Base-by-base conservation (phyloP, 2,888 invertebrate species). In the Phengaris alcon region DNA sequence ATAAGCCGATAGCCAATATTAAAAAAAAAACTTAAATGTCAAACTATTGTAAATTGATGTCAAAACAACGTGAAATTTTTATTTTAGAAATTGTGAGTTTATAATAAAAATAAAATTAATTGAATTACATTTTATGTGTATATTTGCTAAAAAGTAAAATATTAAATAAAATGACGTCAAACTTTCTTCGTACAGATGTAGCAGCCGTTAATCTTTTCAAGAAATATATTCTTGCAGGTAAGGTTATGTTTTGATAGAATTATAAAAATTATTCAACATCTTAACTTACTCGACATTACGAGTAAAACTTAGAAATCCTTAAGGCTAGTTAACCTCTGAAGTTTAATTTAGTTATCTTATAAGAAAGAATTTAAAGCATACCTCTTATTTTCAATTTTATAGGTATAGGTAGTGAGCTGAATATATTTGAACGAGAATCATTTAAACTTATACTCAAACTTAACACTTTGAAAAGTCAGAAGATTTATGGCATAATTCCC, bases 401-500 rank as follows among this genome's bases (percentile, higher is more conserved):
- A 95, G 95, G 95, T n/a, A 91, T 94, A 79, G 95, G 95, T 12
- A 94, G 94, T 78, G 87, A 82, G 75, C 68, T 93, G 3, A 82
- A 88, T 79, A 75, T 94, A 69, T 94, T 87, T 78, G 78, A 83
- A 13, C 87, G 82, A 68, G 73, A 76, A 7, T 79, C 83, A 44
- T 78, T 78, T 0, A 82, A 82, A 68, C 79, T 85, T 15, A 68
- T 87, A 35, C 80, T 84, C 70, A 84, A 81, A 79, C 75, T 87
- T 51, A 68, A 79, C 13, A 84, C 83, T 48, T 83, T 93, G 74
- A 81, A 90, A 9, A 94, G 94, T 0, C 94, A 95, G 81, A 95
- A 94, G 86, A 93, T 95, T 77, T 94, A 95, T 85, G 95, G 95
- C 57, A 91, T 95, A 79, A 85, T 90, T 46, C 81, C 86, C 22